phyloP scores from a whole-genome alignment of 1,140 invertebrate genomes.

The Lepidotrigona ventralis region DNA sequence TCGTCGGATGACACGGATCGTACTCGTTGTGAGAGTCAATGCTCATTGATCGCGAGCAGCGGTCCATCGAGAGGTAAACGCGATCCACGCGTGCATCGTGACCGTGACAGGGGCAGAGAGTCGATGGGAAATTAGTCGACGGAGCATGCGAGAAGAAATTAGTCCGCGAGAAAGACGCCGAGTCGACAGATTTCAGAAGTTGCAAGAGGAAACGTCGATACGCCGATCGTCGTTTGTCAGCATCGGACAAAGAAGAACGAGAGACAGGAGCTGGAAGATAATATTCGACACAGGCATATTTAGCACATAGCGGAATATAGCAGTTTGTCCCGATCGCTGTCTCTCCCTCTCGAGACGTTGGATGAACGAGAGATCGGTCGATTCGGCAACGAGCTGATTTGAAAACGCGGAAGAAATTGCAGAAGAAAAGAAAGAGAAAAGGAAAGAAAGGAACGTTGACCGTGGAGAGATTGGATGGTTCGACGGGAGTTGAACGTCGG shows the following conservation, averaged over 20 bases:
- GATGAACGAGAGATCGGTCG: neutral
- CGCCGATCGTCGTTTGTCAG: neutral
- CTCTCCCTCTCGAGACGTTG: neutral
- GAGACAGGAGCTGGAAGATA: neutral
- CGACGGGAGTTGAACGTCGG: conserved; percentile 67
- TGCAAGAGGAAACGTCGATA: neutral
- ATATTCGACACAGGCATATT: too few relatives aligned
- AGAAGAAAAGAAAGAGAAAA: neutral
- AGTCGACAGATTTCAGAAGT: neutral
- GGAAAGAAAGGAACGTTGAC: neutral
- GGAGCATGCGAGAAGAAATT: too few relatives aligned
- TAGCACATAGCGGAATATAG: neutral
- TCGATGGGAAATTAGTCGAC: neutral
- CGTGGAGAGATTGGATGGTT: conserved; percentile 72
- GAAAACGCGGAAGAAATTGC: too few relatives aligned
- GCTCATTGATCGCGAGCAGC: neutral
- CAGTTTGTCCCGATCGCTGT: neutral
- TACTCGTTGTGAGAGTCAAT: neutral
- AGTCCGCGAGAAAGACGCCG: neutral
- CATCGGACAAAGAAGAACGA: neutral
- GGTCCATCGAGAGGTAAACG: neutral
- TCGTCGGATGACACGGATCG: neutral
- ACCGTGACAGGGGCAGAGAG: neutral
- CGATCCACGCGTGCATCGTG: neutral
- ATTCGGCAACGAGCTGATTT: neutral